Evolutionary conservation across 1,140 invertebrate genomes (phyloP), one percentile per base, ranked within the genome.

Genomic region (Dendroctonus valens): DNA sequence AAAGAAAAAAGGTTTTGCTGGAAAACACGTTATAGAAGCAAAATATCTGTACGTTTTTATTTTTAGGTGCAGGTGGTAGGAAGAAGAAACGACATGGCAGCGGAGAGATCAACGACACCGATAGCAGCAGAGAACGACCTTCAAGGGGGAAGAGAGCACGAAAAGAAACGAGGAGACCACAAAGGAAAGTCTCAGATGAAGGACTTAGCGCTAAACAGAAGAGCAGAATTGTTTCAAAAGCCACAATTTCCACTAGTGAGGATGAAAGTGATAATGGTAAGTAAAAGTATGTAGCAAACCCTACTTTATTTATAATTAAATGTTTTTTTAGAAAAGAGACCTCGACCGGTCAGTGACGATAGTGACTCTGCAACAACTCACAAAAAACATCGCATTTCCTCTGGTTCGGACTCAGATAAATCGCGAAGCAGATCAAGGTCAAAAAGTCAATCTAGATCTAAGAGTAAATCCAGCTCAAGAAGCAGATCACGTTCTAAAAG

Each of bases 191-290:
- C 68, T 74, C 79, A 14, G 78, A 82, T 42, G 90, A 91, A 69
- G 90, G 89, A 11, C 82, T 92, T 26, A 85, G 87, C 49, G 84
- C 88, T 5, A 95, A 94, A 80, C 92, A 94, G 75, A 90, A 93
- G 52, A 83, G 88, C 14, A 90, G 92, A 76, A 90, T 97, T 73
- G 89, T 96, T 0, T 97, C 95, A 0, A 98, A 97, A 79, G 95
- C 92, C 67, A 95, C 93, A 0, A 97, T 98, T 63, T 97, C 95
- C 0, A 96, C 94, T 0, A 94, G 91, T 72, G 94, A 96, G 74
- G 94, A 92, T 15, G 57, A 59, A 15, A 59, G 57, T n/a, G 77
- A 84, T 48, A 81, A 82, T 40, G 62, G 62, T 63, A 63, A 53
- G 53, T 41, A 12, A 52, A 11, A 54, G 12, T 3, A 7, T 6